Evolutionary conservation across 2,888 invertebrate species (phyloP).

Genomic region (Drosophila subsilvestris): DNA sequence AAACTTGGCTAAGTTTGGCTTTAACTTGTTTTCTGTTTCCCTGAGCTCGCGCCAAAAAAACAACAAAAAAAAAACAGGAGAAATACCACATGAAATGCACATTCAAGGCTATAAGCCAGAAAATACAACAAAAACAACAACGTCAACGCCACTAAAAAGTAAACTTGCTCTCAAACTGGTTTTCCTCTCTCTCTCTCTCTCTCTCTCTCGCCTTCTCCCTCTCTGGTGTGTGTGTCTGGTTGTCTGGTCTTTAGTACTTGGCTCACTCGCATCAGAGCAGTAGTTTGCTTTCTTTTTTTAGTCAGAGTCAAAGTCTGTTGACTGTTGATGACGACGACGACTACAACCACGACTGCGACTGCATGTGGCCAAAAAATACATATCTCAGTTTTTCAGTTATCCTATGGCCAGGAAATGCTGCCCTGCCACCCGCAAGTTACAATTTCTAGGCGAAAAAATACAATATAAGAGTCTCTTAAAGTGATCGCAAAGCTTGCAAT

Average conservation of each 20-base stretch:
- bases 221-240: background rate
- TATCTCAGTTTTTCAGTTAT: background rate
- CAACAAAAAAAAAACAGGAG: conserved; percentile 59
- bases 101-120: conserved; percentile 70
- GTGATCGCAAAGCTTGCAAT: conserved; percentile 2
- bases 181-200: conserved; percentile 13
- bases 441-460: conserved; percentile 41
- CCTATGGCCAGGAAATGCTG: conserved; percentile 26
- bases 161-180: conserved; percentile 50
- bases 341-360: conserved; percentile 4
- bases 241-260: conserved; percentile 38
- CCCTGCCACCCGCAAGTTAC: conserved; percentile 13
- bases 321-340: conserved; percentile 11
- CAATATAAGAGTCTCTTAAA: conserved; percentile 20
- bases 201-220: background rate
- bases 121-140: conserved; percentile 43
- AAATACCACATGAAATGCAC: conserved; percentile 69
- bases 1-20: conserved; percentile 38
- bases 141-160: conserved; percentile 26
- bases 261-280: conserved; percentile 17
- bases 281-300: conserved; percentile 50
- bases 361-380: conserved; percentile 30
- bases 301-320: conserved; percentile 29
- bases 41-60: conserved; percentile 71
- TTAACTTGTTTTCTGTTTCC: conserved; percentile 46